A percentile compares a stretch with the other conserved stretches of the same genome.
phyloP scores from a whole-genome alignment of 2,888 invertebrate species.

The Drosophila kokeensis region DNA sequence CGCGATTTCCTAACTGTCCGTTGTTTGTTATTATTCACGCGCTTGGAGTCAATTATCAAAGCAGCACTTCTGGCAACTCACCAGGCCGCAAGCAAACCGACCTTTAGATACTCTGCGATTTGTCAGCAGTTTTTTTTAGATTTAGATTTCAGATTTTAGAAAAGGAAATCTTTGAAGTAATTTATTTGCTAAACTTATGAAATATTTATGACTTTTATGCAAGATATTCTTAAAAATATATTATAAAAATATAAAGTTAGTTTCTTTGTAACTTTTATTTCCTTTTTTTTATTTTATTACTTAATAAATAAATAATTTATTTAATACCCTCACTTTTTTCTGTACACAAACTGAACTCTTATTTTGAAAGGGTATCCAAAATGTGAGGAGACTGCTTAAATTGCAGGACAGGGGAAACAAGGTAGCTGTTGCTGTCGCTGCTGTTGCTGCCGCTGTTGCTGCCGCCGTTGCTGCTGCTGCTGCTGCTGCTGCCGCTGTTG shows the following conservation, averaged over 20 bases:
- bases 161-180: neutral
- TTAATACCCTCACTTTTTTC: neutral
- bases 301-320: neutral
- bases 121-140: too few relatives aligned
- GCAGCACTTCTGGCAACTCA: slow-evolving; percentile 37
- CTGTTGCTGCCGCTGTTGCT: neutral
- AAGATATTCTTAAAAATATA: neutral
- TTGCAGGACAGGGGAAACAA: slow-evolving; percentile 37
- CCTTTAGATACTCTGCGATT: slow-evolving; percentile 13
- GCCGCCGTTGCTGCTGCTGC: neutral
- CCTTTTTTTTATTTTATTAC: neutral
- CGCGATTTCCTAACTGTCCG: slow-evolving; percentile 75
- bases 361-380: slow-evolving; percentile 45
- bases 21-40: slow-evolving; percentile 79
- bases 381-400: slow-evolving; percentile 19
- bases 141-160: too few relatives aligned
- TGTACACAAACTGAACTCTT: neutral
- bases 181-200: accelerated
- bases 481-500: neutral
- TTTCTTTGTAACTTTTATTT: neutral
- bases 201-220: neutral
- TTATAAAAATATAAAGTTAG: too few relatives aligned
- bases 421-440: slow-evolving; percentile 21
- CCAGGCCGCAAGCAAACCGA: neutral
- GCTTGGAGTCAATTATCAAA: slow-evolving; percentile 78